phyloP scores from a whole-genome alignment of 1,140 invertebrate genomes.

The Archivesica marissinica region DNA sequence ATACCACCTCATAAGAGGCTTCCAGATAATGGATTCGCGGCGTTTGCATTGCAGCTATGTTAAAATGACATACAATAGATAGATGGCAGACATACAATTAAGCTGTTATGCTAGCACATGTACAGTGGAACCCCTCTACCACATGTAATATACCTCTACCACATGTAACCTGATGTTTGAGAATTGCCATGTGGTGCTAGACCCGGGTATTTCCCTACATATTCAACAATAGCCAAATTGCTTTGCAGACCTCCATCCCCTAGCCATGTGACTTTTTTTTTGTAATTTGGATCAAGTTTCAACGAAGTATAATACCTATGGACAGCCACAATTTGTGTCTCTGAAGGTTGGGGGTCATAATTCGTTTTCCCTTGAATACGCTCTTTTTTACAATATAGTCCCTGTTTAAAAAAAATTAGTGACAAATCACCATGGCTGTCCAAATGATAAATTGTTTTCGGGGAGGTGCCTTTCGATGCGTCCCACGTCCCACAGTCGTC shows the following conservation, averaged over 20 bases:
- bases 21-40: too few relatives aligned
- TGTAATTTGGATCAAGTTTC: constrained; percentile 5
- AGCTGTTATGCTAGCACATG: too few relatives aligned
- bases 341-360: constrained; percentile 23
- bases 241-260: constrained; percentile 22
- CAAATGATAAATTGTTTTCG: constrained; percentile 7
- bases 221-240: constrained; percentile 35
- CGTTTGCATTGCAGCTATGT: too few relatives aligned
- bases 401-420: constrained; percentile 25
- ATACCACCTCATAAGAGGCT: too few relatives aligned
- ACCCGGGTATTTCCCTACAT: constrained; percentile 36
- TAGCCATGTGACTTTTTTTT: constrained; percentile 47
- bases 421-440: not conserved
- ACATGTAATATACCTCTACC: too few relatives aligned
- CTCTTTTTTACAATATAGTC: constrained; percentile 1
- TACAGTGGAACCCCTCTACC: too few relatives aligned
- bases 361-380: not conserved
- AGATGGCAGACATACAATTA: too few relatives aligned
- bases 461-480: not conserved
- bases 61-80: too few relatives aligned
- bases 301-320: constrained; percentile 45
- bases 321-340: not conserved
- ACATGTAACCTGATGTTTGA: too few relatives aligned
- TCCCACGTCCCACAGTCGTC: constrained; percentile 30
- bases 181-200: constrained; percentile 56